Base-by-base conservation (phyloP, 2,113 vertebrate genomes). In the Bos javanicus region DNA sequence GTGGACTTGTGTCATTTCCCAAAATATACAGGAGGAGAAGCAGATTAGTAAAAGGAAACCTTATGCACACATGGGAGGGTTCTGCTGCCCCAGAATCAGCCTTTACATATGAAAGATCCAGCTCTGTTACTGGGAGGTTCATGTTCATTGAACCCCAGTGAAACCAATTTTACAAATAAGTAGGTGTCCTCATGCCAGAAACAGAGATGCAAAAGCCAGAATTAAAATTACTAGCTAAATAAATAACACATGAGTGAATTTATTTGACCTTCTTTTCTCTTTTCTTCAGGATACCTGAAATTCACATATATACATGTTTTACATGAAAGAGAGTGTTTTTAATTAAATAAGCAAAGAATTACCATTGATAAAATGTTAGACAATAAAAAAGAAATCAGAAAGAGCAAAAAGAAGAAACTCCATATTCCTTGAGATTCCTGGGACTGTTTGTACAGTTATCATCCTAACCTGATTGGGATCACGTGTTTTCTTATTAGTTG, bases 31-130 rank as follows among this genome's bases (percentile, higher is more conserved):
- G 87, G 60, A 98, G 94, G 59, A 98, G 96, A 97, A 94, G 56
- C 71, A 97, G 71, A 97, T 97, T 94, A 98, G 94, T 96, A 94
- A 98, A 94, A 96, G 87, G 95, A 88, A 97, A 94, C 82, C 86
- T 95, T 62, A 23, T 88, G 89, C 90, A 93, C 87, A 71, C 52
- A 48, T 17, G 16, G 36, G 48, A 52, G 85, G 60, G 39, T 80
- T 89, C 97, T 82, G 59, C 78, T 96, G 82, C 50, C 67, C 93
- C 78, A 57, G 36, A 96, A 28, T 92, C 78, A 90, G 28, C 50
- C 76, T 86, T 86, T 59, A 71, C 16, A 6, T 11, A 80, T 39
- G 59, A 86, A 92, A 95, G 62, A 33, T 93, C 84, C 50, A 86
- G 52, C 57, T 85, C 82, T 81, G 19, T 91, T 91, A 54, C 52